Percentiles rank a stretch among this genome's conserved stretches.
Conservation (phyloP, 2,113 vertebrate species). For the Gadus chalcogrammus region DNA sequence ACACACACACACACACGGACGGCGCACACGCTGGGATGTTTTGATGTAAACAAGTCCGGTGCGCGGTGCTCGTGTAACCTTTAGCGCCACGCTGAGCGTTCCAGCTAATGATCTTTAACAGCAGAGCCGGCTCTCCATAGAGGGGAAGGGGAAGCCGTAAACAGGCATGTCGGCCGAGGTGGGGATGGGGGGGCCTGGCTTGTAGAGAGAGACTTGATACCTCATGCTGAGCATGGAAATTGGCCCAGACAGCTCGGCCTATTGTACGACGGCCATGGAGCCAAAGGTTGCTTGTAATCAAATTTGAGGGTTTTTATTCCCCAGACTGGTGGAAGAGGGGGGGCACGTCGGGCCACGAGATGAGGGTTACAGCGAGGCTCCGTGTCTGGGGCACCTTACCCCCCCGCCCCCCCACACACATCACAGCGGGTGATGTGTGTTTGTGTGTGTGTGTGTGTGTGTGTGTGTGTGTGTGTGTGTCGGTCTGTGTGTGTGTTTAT, state of each 20-base stretch:
- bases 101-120: conserved; percentile 72
- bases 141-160: conserved; percentile 86
- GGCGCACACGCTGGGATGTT: conserved; percentile 18
- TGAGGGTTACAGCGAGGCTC: conserved; percentile 55
- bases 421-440: too few species aligned
- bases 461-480: too few species aligned
- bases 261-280: conserved; percentile 92
- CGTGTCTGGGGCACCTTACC: conserved; percentile 42
- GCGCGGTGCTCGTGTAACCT: conserved; percentile 50
- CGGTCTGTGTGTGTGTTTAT: conserved; percentile 32
- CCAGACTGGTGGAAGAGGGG: conserved; percentile 79
- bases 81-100: conserved; percentile 51
- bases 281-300: conserved; percentile 99
- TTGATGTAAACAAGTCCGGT: conserved; percentile 41
- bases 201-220: conserved; percentile 86
- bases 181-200: conserved; percentile 77
- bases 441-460: too few species aligned
- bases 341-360: conserved; percentile 66
- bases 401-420: neutral
- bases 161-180: conserved; percentile 87
- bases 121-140: conserved; percentile 77
- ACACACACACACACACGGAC: conserved; percentile 3
- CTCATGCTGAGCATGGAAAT: conserved; percentile 99
- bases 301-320: conserved; percentile 88
- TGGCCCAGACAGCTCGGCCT: conserved; percentile 93